Percentiles rank a stretch among this genome's conserved stretches.
Conservation (phyloP, 1,140 invertebrate species). For the Papilio polytes region DNA sequence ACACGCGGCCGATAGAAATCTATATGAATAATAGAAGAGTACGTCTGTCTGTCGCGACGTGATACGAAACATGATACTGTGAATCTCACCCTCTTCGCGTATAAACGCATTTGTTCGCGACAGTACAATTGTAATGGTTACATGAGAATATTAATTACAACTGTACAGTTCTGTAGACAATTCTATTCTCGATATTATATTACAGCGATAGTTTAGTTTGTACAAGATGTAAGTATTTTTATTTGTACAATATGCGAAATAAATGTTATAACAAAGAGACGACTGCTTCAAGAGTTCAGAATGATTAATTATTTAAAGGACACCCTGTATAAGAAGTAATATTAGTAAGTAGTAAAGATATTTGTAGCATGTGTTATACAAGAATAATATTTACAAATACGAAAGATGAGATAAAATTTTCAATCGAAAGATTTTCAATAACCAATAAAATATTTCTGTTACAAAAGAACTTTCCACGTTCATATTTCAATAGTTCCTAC, state of each 20-base stretch:
- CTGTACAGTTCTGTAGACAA: neutral
- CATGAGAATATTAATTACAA: constrained; percentile 16
- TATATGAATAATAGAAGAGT: constrained; percentile 44
- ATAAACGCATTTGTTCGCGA: constrained; percentile 1
- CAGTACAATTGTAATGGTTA: constrained; percentile 27
- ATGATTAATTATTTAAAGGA: too few species aligned
- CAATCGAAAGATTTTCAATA: neutral
- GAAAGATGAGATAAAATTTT: neutral
- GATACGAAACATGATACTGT: constrained; percentile 46
- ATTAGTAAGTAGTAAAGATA: too few species aligned
- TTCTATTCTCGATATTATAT: neutral
- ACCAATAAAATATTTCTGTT: neutral
- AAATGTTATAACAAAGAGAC: too few species aligned
- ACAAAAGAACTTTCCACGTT: neutral
- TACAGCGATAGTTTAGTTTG: neutral
- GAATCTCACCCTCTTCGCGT: constrained; percentile 15
- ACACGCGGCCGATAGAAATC: constrained; percentile 50
- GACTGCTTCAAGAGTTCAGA: too few species aligned
- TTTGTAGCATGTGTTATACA: neutral
- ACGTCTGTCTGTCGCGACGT: constrained; percentile 42
- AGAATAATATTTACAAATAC: neutral
- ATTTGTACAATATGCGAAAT: too few species aligned
- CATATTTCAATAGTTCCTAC: neutral
- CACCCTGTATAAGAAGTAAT: too few species aligned
- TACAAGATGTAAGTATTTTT: too few species aligned